phyloP scores from a whole-genome alignment of 2,113 vertebrate genomes.

The Zosterops japonicus region DNA sequence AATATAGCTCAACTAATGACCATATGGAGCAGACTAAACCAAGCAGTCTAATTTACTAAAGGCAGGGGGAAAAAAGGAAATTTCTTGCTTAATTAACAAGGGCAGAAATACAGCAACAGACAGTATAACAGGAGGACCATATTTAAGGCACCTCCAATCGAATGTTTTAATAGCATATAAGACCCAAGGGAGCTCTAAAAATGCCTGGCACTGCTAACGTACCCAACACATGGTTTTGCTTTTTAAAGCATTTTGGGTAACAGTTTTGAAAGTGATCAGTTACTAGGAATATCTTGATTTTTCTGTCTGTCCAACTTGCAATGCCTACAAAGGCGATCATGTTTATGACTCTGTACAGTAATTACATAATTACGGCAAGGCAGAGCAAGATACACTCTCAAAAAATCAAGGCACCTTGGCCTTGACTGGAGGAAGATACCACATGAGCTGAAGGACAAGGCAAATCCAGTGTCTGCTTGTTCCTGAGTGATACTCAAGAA shows the following conservation, averaged over 20 bases:
- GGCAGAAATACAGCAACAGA: conserved; percentile 4
- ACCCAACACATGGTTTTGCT: background rate
- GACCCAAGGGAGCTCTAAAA: background rate
- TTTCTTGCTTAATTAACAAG: conserved; percentile 47
- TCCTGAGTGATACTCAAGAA: background rate
- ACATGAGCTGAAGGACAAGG: background rate
- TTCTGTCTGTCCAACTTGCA: background rate
- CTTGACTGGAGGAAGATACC: background rate
- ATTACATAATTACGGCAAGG: background rate
- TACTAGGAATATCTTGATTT: background rate
- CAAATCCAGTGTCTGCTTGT: background rate
- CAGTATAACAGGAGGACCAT: background rate
- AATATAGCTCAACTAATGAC: conserved; percentile 56
- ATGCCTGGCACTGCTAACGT: background rate
- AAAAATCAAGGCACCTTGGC: background rate
- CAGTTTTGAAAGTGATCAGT: background rate
- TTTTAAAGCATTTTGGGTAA: background rate
- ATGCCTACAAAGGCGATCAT: background rate
- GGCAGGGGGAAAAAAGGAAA: background rate
- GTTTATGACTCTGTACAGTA: background rate
- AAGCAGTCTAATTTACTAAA: conserved; percentile 47
- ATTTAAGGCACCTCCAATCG: background rate
- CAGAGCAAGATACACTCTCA: background rate
- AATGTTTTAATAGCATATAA: background rate
- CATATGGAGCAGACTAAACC: conserved; percentile 49